A percentile compares a stretch with the other conserved stretches of the same genome.
phyloP scores from a whole-genome alignment of 2,797 vertebrate genomes.

The Pteropus rufus region DNA sequence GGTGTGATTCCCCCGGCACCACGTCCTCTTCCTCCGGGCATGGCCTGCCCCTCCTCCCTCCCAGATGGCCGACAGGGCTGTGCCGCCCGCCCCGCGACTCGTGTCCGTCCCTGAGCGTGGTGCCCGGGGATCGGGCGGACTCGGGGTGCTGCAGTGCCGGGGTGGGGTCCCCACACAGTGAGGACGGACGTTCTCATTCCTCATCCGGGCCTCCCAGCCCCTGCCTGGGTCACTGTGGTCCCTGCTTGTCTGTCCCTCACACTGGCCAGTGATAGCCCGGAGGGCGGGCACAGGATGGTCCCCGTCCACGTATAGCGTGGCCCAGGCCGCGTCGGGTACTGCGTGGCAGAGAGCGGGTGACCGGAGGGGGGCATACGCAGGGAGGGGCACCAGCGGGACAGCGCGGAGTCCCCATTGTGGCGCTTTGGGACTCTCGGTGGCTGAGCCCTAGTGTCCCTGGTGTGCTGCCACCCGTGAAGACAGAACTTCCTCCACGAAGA shows the following conservation, averaged over 20 bases:
- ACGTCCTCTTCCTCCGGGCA: neutral
- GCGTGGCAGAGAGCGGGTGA: neutral
- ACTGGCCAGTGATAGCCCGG: neutral
- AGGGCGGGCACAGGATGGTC: neutral
- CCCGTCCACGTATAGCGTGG: neutral
- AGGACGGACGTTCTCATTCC: no score
- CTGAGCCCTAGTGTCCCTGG: fast-evolving
- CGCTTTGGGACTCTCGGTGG: fast-evolving
- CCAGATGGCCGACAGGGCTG: neutral
- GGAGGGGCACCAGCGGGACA: neutral
- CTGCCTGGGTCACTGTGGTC: neutral
- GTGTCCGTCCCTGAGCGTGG: neutral
- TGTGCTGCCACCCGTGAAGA: neutral
- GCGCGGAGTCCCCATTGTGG: neutral
- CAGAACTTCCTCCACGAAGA: fast-evolving
- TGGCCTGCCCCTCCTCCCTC: no score
- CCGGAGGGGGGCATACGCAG: no score
- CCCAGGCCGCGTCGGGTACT: neutral
- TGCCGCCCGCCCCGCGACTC: neutral
- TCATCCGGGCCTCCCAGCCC: neutral
- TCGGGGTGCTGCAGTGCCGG: neutral
- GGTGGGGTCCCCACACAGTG: fast-evolving
- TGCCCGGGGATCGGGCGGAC: neutral
- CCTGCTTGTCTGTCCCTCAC: neutral
- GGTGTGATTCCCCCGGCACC: fast-evolving